Base-by-base conservation (phyloP, 2,797 vertebrate genomes). In the Morus bassanus region DNA sequence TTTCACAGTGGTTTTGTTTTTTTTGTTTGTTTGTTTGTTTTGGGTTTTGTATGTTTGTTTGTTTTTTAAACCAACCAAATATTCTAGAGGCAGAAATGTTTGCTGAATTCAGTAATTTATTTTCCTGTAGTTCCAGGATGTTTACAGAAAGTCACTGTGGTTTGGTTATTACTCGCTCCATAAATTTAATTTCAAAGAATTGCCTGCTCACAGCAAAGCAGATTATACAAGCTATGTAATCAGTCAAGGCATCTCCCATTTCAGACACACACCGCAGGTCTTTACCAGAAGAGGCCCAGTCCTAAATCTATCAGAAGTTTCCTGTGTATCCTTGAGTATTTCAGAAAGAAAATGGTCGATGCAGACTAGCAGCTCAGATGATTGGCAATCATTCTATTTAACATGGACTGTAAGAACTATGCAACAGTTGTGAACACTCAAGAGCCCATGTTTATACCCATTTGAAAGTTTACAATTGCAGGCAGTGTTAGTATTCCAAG, bases 401-500 rank as follows among this genome's bases (percentile, higher is more conserved):
- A 67, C 7, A 5, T 0, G 3, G 27, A 78, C 7, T 1, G 0
- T 39, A 43, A 86, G 37, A 88, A 68, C 57, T 39, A 65, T 1
- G 5, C 12, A 81, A 59, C 30, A 21, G 19, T 5, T 69, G 7
- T 1, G 13, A 85, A 59, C 4, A 19, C 21, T 63, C 22, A 37
- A 63, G 39, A 78, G 63, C 19, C 10, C 53, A 17, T 0, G 1
- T 23, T 13, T 37, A 27, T 6, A 72, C 11, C 10, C 25, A 51
- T 50, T 0, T 65, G 15, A 63, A 95, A 82, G 39, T 39, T 1
- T 74, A 11, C 43, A 74, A n/a, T 16, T 56, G 24, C 39, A 67
- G 13, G 28, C 25, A 63, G 15, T 4, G 27, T 39, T 11, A 35
- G 12, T 11, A 54, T 57, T 68, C 18, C 18, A 83, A 60, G 11